Conservation (phyloP, 2,888 invertebrate genomes). For the Bombylius major region DNA sequence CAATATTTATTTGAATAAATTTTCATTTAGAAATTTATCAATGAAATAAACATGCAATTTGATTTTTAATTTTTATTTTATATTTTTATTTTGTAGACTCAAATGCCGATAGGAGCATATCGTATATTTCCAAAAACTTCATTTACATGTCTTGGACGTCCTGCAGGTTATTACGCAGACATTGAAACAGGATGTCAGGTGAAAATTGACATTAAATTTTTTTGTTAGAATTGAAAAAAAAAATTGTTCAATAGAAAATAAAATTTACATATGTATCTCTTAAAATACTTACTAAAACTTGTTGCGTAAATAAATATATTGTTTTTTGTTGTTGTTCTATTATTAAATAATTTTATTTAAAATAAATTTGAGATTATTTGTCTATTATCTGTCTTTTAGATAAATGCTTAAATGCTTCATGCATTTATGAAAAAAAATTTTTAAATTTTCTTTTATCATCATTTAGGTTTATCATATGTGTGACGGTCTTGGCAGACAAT, state of each 20-base stretch:
- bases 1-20: too few relatives aligned
- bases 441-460: background rate
- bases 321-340: too few relatives aligned
- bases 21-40: too few relatives aligned
- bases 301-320: too few relatives aligned
- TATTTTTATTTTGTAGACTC: background rate
- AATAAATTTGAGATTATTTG: too few relatives aligned
- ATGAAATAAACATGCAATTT: too few relatives aligned
- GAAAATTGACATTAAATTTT: slow-evolving; percentile 14
- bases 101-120: slow-evolving; percentile 23
- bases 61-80: too few relatives aligned
- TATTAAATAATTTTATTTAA: too few relatives aligned
- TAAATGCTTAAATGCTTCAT: too few relatives aligned
- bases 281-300: background rate
- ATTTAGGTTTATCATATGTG: slow-evolving; percentile 69
- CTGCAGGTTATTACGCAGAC: slow-evolving; percentile 63
- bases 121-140: slow-evolving; percentile 37
- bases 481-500: slow-evolving; percentile 61
- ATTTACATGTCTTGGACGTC: slow-evolving; percentile 54
- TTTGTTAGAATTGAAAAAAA: background rate
- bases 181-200: slow-evolving; percentile 63
- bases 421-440: too few relatives aligned
- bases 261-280: too few relatives aligned
- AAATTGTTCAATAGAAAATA: background rate
- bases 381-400: too few relatives aligned